Evolutionary conservation across 2,888 invertebrate species (phyloP), one percentile per base, ranked within the genome.

Genomic region (Helleia helle): DNA sequence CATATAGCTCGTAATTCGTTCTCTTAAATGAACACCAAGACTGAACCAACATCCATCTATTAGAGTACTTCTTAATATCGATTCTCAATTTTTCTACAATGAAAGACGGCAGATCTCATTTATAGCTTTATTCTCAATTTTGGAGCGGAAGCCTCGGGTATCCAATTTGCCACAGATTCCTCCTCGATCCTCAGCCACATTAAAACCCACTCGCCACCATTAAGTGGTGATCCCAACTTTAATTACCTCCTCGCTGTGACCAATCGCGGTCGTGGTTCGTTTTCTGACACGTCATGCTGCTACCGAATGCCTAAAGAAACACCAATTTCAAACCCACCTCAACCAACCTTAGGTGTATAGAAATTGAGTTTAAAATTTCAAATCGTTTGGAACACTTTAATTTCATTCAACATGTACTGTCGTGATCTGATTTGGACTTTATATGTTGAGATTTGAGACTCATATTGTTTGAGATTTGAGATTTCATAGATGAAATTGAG

Each of bases 201-300:
- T 81, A 80, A 81, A 83, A 79, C 75, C 77, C 79, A 76, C 65
- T 66, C 68, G 75, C 75, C 75, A 80, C 77, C 77, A 84, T 83
- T 80, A 81, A 72, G 69, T 73, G 73, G 71, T 77, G 75, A 74
- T 75, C 80, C 77, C 77, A 84, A 84, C 81, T 84, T 84, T 84
- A 84, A 84, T 84, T 84, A 83, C 76, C 72, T 84, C 80, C 76
- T 60, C 75, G 66, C 81, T 84, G 84, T 84, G 83, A 79, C 84
- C 84, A 84, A 84, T 84, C 72, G 77, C 65, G 77, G 73, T 84
- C 84, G 81, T 84, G 83, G 80, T 81, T 73, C 76, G 65, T 65
- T 72, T 76, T 81, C 71, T 79, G 65, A 71, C 81, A 56, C 81
- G 84, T 84, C 84, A 84, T 83, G 70, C 84, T 79, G 84, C 84